Evolutionary conservation across 2,888 invertebrate species (phyloP).

Genomic region (Nomada ruficornis): DNA sequence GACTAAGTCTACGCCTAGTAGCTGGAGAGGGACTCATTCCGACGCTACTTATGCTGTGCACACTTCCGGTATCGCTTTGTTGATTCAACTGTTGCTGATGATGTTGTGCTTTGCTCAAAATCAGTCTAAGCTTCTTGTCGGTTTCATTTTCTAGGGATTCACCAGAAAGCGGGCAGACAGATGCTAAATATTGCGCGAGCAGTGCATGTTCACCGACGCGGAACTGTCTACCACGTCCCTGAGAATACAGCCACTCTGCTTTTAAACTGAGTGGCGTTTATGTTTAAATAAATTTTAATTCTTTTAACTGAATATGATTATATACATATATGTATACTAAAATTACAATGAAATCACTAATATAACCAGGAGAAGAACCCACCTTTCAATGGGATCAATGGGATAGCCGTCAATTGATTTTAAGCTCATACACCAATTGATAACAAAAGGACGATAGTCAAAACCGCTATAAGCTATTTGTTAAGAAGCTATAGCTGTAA

Average conservation of each 20-base stretch:
- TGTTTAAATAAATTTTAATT: slow-evolving; percentile 55
- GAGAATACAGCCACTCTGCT: slow-evolving; percentile 98
- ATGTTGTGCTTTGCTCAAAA: slow-evolving; percentile 95
- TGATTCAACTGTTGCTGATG: slow-evolving; percentile 94
- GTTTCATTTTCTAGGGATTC: slow-evolving; percentile 93
- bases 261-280: slow-evolving; percentile 88
- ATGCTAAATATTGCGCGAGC: slow-evolving; percentile 92
- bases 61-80: slow-evolving; percentile 85
- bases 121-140: slow-evolving; percentile 93
- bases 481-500: slow-evolving; percentile 79
- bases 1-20: slow-evolving; percentile 84
- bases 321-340: slow-evolving; percentile 19
- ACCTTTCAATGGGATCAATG: slow-evolving; percentile 96
- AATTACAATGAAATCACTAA: slow-evolving; percentile 38
- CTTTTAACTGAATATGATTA: slow-evolving; percentile 13
- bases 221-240: slow-evolving; percentile 95
- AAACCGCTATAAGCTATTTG: slow-evolving; percentile 88
- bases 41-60: slow-evolving; percentile 76
- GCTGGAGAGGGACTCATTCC: slow-evolving; percentile 85
- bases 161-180: slow-evolving; percentile 93
- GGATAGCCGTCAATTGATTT: slow-evolving; percentile 95
- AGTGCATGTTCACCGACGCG: slow-evolving; percentile 93
- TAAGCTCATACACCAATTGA: slow-evolving; percentile 96
- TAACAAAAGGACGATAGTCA: slow-evolving; percentile 95
- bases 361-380: slow-evolving; percentile 72